Conservation (phyloP, 1,140 invertebrate genomes). For the Telenomus remus region DNA sequence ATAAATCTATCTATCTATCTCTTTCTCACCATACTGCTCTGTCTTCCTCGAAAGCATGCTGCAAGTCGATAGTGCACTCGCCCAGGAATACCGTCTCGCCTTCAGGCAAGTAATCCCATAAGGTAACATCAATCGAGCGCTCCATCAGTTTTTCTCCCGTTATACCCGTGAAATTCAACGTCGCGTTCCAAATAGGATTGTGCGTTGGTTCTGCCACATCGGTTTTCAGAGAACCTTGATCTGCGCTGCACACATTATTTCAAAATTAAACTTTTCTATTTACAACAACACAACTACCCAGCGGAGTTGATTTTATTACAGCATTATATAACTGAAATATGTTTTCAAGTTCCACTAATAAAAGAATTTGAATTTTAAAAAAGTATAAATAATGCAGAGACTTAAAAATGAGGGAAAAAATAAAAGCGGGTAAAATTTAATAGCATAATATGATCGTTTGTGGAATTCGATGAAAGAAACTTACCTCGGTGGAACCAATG, state of each 20-base stretch:
- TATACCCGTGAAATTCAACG: constrained; percentile 86
- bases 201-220: constrained; percentile 87
- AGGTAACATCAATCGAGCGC: constrained; percentile 86
- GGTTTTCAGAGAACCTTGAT: constrained; percentile 84
- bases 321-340: no score
- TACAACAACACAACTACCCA: not conserved
- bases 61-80: constrained; percentile 86
- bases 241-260: constrained; percentile 76
- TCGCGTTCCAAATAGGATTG: constrained; percentile 93
- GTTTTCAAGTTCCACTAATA: no score
- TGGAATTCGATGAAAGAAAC: not conserved
- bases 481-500: constrained; percentile 85
- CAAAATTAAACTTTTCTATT: constrained; percentile 8
- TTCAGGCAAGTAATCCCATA: constrained; percentile 90
- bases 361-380: no score
- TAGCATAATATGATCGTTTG: not conserved
- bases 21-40: constrained; percentile 84
- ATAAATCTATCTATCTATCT: no score
- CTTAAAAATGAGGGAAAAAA: constrained; percentile 60
- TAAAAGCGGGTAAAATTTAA: no score
- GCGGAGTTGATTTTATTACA: no score
- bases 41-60: constrained; percentile 89
- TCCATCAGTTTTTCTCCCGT: constrained; percentile 86
- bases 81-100: constrained; percentile 88
- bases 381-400: no score